Conservation (phyloP, 2,113 vertebrate species). For the Cebidichthys violaceus region DNA sequence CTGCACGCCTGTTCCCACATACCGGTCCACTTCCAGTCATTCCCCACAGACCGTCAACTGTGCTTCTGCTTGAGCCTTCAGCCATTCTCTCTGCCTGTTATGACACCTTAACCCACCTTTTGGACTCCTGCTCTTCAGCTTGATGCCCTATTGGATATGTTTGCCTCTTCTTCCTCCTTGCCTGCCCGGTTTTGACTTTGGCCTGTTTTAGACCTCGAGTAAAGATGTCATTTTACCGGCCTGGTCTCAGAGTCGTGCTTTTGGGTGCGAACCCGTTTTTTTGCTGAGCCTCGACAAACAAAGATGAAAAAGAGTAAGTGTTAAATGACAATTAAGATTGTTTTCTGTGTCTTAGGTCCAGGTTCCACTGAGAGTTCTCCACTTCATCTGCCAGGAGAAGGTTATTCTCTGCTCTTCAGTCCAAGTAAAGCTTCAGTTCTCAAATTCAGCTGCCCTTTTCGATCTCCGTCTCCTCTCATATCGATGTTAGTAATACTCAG, state of each 20-base stretch:
- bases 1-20: neutral
- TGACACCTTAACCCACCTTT: neutral
- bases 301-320: constrained; percentile 17
- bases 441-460: constrained; percentile 32
- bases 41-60: neutral
- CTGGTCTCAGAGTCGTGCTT: neutral
- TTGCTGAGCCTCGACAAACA: neutral
- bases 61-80: neutral
- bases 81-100: neutral
- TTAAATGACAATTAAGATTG: constrained; percentile 31
- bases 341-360: neutral
- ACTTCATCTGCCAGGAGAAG: constrained; percentile 24
- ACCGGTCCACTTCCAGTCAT: neutral
- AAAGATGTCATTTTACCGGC: neutral
- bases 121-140: neutral
- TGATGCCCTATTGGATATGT: neutral
- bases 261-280: neutral
- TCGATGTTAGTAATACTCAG: neutral
- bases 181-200: neutral
- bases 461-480: constrained; percentile 25
- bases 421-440: constrained; percentile 46
- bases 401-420: constrained; percentile 27
- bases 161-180: neutral
- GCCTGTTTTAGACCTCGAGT: neutral
- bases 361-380: constrained; percentile 1